Evolutionary conservation across 2,797 vertebrate genomes (phyloP).

Genomic region (Notolabrus celidotus): DNA sequence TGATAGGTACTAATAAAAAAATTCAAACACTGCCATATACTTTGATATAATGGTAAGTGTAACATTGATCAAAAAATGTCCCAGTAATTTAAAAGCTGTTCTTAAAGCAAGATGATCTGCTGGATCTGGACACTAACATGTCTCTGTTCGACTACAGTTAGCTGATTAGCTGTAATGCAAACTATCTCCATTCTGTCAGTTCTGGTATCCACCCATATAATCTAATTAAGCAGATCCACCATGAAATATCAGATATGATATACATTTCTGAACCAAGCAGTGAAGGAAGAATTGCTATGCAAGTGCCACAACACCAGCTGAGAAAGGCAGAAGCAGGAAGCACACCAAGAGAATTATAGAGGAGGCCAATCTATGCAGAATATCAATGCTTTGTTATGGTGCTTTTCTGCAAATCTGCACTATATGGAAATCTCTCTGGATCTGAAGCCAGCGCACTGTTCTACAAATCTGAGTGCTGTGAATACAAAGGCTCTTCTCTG

Average conservation of each 20-base stretch:
- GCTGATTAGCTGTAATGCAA: constrained; percentile 50
- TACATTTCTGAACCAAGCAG: constrained; percentile 30
- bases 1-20: too few relatives aligned
- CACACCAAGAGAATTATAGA: constrained; percentile 19
- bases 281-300: background rate
- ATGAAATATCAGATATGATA: constrained; percentile 59
- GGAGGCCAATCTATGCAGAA: constrained; percentile 34
- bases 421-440: constrained; percentile 54
- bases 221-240: constrained; percentile 46
- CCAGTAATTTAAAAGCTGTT: constrained; percentile 10
- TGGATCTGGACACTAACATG: constrained; percentile 24
- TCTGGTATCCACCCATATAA: constrained; percentile 62
- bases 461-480: constrained; percentile 40
- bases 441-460: constrained; percentile 48
- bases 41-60: constrained; percentile 9
- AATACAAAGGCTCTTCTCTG: constrained; percentile 54
- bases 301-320: constrained; percentile 15
- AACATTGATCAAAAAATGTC: constrained; percentile 20
- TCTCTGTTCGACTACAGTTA: constrained; percentile 55
- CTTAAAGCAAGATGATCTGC: constrained; percentile 30
- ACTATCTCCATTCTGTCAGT: constrained; percentile 51
- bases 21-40: too few relatives aligned
- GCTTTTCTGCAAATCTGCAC: constrained; percentile 45
- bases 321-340: constrained; percentile 12
- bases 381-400: constrained; percentile 48